Conservation (phyloP, 2,797 vertebrate genomes). For the Megaceryle alcyon region DNA sequence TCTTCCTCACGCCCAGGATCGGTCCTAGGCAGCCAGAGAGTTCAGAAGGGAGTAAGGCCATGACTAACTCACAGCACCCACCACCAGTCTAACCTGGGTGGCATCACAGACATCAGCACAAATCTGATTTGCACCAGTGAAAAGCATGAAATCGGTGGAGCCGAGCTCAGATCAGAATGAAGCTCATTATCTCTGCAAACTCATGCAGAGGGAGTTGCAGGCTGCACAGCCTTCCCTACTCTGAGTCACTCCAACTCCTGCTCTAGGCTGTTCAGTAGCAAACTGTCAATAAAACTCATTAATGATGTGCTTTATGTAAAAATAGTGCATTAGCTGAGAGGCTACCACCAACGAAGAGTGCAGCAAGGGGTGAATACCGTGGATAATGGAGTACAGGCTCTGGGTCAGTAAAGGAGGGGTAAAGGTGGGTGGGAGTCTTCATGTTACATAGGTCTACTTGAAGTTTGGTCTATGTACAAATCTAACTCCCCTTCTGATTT, state of each 20-base stretch:
- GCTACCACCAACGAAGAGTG: neutral
- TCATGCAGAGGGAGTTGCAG: neutral
- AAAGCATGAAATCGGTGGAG: neutral
- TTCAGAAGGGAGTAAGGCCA: neutral
- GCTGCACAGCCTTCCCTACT: conserved; percentile 11
- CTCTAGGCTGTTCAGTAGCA: conserved; percentile 28
- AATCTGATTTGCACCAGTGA: neutral
- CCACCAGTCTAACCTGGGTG: neutral
- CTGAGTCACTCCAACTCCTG: conserved; percentile 44
- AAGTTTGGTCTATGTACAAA: conserved; percentile 7
- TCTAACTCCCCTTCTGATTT: conserved; percentile 16
- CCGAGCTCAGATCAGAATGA: neutral
- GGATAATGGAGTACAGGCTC: conserved; percentile 11
- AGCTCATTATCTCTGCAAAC: neutral
- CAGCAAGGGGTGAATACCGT: neutral
- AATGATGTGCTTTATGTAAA: conserved; percentile 22
- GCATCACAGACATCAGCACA: neutral
- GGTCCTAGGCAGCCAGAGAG: neutral
- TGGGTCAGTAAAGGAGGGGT: conserved; percentile 11
- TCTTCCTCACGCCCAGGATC: neutral
- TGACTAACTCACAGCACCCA: neutral
- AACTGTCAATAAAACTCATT: conserved; percentile 47
- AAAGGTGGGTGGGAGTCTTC: conserved; percentile 21
- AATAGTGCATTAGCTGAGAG: neutral
- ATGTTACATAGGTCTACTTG: neutral